Evolutionary conservation across 2,113 vertebrate genomes (phyloP).

Genomic region (Meles meles): DNA sequence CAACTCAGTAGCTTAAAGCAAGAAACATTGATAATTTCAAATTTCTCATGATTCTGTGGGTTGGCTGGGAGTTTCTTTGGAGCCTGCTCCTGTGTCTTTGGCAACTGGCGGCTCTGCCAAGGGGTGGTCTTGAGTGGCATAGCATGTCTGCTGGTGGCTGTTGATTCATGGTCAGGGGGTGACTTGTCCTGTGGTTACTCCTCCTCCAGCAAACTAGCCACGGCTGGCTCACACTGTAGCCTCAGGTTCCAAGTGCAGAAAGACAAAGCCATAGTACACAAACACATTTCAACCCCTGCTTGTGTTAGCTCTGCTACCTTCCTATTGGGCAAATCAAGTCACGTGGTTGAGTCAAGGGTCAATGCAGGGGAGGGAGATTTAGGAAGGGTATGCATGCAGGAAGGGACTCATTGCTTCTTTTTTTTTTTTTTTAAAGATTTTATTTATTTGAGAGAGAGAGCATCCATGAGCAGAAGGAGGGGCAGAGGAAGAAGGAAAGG

Average conservation of each 20-base stretch:
- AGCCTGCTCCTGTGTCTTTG: background rate
- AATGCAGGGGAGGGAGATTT: background rate
- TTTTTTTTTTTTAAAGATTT: background rate
- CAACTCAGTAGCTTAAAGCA: background rate
- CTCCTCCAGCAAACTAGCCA: background rate
- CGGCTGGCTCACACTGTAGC: background rate
- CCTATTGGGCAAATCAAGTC: background rate
- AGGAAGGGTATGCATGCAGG: background rate
- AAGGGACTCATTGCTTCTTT: background rate
- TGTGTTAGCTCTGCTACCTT: background rate
- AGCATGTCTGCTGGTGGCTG: background rate
- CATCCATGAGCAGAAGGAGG: background rate
- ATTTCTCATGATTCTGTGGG: background rate
- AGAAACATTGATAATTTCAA: background rate
- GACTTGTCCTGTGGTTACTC: background rate
- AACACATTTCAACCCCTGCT: background rate
- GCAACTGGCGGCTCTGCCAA: background rate
- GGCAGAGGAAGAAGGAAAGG: background rate
- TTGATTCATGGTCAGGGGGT: background rate
- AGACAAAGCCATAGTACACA: background rate
- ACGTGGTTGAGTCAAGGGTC: background rate
- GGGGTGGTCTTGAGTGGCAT: fast-evolving
- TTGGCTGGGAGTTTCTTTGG: background rate
- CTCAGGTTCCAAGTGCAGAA: background rate
- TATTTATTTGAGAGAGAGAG: background rate